Conservation (phyloP, 2,888 invertebrate genomes). For the Gasteruption jaculator region DNA sequence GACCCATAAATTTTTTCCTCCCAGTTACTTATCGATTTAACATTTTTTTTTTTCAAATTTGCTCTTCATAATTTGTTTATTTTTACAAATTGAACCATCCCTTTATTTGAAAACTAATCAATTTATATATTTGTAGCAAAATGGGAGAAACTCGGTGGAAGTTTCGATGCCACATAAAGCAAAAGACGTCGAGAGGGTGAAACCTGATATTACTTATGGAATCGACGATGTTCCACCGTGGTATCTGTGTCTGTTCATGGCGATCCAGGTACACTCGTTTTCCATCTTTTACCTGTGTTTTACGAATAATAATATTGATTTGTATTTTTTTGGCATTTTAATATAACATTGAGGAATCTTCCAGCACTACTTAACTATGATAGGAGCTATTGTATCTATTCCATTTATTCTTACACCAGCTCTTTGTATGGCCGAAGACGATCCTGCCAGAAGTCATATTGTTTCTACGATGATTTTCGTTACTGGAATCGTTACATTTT, state of each 20-base stretch:
- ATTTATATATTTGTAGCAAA: constrained; percentile 19
- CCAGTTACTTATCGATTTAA: too few species aligned
- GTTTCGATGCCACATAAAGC: constrained; percentile 55
- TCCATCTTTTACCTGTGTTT: background rate
- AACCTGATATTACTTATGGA: constrained; percentile 59
- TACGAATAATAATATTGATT: constrained; percentile 2
- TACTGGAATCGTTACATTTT: constrained; percentile 71
- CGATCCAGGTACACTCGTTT: constrained; percentile 64
- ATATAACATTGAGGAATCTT: constrained; percentile 19
- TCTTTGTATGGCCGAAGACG: constrained; percentile 72
- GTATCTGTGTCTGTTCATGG: constrained; percentile 79
- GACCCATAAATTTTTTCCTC: too few species aligned
- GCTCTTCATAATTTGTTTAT: too few species aligned
- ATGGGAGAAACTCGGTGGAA: constrained; percentile 38
- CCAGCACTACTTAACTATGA: constrained; percentile 80
- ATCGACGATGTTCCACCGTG: constrained; percentile 80
- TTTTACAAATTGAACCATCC: too few species aligned
- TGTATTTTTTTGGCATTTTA: constrained; percentile 7
- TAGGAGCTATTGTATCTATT: constrained; percentile 78
- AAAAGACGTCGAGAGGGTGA: constrained; percentile 40
- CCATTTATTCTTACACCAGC: constrained; percentile 79
- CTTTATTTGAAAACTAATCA: too few species aligned
- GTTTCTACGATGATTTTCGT: constrained; percentile 82
- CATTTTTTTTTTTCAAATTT: too few species aligned
- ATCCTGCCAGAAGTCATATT: constrained; percentile 70